Base-by-base conservation (phyloP, 2,113 vertebrate genomes). In the Periophthalmus modestus region DNA sequence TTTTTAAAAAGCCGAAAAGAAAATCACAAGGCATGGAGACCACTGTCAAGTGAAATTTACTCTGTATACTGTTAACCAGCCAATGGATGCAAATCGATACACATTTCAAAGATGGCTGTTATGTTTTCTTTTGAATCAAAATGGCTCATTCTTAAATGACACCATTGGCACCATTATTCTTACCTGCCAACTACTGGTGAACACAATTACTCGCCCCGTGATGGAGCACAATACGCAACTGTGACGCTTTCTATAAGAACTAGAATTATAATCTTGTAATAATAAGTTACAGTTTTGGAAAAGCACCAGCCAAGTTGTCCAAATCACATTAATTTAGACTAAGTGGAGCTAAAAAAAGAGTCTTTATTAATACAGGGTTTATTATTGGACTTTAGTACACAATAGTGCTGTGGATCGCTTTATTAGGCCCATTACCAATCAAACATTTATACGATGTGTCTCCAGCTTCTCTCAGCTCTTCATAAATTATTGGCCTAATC, bases 1-100 rank as follows among this genome's bases (percentile, higher is more conserved):
- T 85, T 75, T 69, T 85, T 78, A 62, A 66, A 28, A 66, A 73
- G 74, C 66, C 18, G 50, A 85, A 74, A 59, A 54, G 61, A 58
- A 77, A 61, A 59, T 73, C 72, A 82, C 63, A 62, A 24, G 52
- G 24, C 63, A 69, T 47, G 70, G 24, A 73, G 24, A 50, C 58
- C 75, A 48, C 1, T 66, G 73, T 48, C 67, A 34, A 77, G 69
- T 67, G 57, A 70, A 63, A 73, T 73, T 12, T 80, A 63, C 61
- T 71, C 6, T 14, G 34, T 23, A 6, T 54, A 7, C 52, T 36
- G 81, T 77, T 74, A 66, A 65, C 18, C 34, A 4, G 33, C 34
- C 34, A n/a, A 18, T 0, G 10, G 24, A 18, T 16, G 9, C 18
- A 65, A 43, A 65, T 65, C 33, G 39, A 65, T 65, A 34, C 28